Evolutionary conservation across 2,888 invertebrate genomes (phyloP).

Genomic region (Hydroisotoma schaefferi): DNA sequence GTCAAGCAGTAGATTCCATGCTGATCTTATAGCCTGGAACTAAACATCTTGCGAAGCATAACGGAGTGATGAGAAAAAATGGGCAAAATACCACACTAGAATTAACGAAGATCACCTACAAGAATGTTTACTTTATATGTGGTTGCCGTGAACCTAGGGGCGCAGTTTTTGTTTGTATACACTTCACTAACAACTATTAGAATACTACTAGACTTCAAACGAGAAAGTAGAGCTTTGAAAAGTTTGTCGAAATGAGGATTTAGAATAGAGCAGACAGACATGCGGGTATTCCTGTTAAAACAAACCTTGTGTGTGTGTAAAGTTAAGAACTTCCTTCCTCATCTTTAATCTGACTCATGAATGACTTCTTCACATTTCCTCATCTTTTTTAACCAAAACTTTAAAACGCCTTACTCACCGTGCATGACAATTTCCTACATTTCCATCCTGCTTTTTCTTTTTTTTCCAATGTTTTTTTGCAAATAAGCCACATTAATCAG

Average conservation of each 20-base stretch:
- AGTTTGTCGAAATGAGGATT: not conserved
- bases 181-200: no score
- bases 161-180: not conserved
- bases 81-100: slow-evolving; percentile 6
- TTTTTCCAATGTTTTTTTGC: no score
- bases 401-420: no score
- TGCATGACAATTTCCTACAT: no score
- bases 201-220: not conserved
- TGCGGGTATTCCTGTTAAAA: slow-evolving; percentile 1
- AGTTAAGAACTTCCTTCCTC: not conserved
- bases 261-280: not conserved
- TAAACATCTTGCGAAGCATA: not conserved
- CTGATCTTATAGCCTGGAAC: not conserved
- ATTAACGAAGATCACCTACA: slow-evolving; percentile 14
- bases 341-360: slow-evolving; percentile 7
- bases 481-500: no score
- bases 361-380: slow-evolving; percentile 7
- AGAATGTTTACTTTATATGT: slow-evolving; percentile 17
- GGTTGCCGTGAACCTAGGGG: slow-evolving; percentile 8
- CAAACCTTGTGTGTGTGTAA: slow-evolving; percentile 4
- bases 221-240: not conserved
- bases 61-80: slow-evolving; percentile 11
- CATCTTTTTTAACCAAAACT: not conserved
- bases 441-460: no score
- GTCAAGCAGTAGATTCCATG: not conserved